phyloP scores from a whole-genome alignment of 2,113 vertebrate genomes.

The Heterotis niloticus region DNA sequence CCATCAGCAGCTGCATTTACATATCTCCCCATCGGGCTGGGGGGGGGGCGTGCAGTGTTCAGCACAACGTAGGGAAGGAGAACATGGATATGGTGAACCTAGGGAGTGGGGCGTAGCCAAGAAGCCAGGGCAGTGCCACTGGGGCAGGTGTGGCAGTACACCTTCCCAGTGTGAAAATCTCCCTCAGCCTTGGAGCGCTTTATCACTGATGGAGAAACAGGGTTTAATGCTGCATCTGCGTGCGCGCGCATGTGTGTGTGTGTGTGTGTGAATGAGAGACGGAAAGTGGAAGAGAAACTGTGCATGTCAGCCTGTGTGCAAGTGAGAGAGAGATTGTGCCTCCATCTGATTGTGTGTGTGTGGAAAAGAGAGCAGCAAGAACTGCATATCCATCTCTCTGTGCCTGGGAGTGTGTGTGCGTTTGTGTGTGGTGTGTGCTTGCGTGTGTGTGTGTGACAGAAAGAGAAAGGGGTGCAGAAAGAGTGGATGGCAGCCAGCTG shows the following conservation, averaged over 20 bases:
- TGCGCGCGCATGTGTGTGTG: constrained; percentile 36
- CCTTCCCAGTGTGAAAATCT: constrained; percentile 66
- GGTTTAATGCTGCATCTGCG: constrained; percentile 53
- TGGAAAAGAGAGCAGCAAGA: constrained; percentile 27
- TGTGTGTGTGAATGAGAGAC: constrained; percentile 40
- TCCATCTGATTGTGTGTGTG: constrained; percentile 41
- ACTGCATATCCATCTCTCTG: neutral
- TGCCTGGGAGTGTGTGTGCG: too few relatives aligned
- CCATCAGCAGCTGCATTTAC: neutral
- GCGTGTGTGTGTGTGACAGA: neutral
- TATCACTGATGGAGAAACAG: constrained; percentile 67
- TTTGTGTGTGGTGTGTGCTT: neutral
- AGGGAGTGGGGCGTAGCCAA: neutral
- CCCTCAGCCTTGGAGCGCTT: constrained; percentile 60
- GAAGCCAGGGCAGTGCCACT: too few relatives aligned
- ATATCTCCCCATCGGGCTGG: neutral
- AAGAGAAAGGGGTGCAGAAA: neutral
- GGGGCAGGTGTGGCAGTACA: constrained; percentile 53
- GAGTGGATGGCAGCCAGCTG: constrained; percentile 23
- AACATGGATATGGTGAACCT: neutral
- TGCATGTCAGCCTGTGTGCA: constrained; percentile 11
- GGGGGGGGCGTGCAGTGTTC: neutral
- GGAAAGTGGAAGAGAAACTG: constrained; percentile 33
- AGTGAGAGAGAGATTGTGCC: constrained; percentile 31
- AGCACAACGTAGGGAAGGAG: neutral